Evolutionary conservation across 2,797 vertebrate species (phyloP).

Genomic region (Mormyrops boulengeri): DNA sequence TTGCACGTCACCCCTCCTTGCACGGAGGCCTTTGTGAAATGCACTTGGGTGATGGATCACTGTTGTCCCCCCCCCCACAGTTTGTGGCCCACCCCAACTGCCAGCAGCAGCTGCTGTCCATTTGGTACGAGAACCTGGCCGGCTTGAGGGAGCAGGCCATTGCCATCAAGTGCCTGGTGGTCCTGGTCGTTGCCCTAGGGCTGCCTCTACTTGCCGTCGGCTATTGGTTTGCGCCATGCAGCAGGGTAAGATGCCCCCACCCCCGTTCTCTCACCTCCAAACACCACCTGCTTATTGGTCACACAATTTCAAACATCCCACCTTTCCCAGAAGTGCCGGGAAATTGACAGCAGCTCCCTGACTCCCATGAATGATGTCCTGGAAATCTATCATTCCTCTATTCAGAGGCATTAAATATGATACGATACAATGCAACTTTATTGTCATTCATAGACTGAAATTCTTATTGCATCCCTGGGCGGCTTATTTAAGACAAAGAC

Average conservation of each 20-base stretch:
- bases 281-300: neutral
- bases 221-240: slow-evolving; percentile 83
- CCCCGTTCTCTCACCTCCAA: neutral
- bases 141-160: slow-evolving; percentile 75
- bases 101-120: slow-evolving; percentile 79
- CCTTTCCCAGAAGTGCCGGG: neutral
- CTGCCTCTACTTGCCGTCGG: slow-evolving; percentile 76
- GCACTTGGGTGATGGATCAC: neutral
- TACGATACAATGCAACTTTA: neutral
- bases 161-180: slow-evolving; percentile 79
- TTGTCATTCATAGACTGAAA: neutral
- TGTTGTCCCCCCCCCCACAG: slow-evolving; percentile 43
- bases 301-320: neutral
- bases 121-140: slow-evolving; percentile 84
- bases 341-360: neutral
- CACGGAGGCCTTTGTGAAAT: neutral
- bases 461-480: neutral
- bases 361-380: neutral
- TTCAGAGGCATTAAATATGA: neutral
- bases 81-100: slow-evolving; percentile 87
- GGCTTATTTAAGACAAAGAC: neutral
- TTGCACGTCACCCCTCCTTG: neutral
- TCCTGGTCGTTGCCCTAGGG: slow-evolving; percentile 74
- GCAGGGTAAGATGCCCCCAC: slow-evolving; percentile 61
- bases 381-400: neutral